Percentiles rank a stretch among this genome's conserved stretches.
phyloP scores from a whole-genome alignment of 2,888 invertebrate species.

The Clusia tigrina region DNA sequence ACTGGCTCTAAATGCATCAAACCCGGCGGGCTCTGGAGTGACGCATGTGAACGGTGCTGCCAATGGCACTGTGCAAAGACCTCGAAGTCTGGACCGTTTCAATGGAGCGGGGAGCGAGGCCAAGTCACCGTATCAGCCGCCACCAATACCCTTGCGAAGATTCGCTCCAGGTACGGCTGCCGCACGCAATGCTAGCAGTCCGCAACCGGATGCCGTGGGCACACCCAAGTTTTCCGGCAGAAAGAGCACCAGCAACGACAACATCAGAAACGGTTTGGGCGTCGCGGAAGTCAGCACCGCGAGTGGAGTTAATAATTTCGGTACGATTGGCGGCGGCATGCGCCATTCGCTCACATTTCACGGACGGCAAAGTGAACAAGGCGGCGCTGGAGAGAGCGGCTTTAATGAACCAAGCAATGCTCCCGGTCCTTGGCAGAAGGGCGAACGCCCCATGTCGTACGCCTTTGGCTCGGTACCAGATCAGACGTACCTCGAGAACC shows the following conservation, averaged over 20 bases:
- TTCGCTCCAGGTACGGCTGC: slow-evolving; percentile 39
- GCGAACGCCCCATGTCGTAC: slow-evolving; percentile 60
- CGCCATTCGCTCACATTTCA: slow-evolving; percentile 63
- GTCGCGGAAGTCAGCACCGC: background rate
- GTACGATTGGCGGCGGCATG: slow-evolving; percentile 43
- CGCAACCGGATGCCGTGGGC: slow-evolving; percentile 31
- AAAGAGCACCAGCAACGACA: slow-evolving; percentile 58
- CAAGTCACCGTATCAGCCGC: slow-evolving; percentile 49
- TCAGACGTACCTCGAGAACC: slow-evolving; percentile 63
- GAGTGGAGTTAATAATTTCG: background rate
- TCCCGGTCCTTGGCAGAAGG: slow-evolving; percentile 38
- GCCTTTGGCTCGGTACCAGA: slow-evolving; percentile 60
- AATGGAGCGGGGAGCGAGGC: slow-evolving; percentile 44
- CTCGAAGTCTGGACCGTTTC: slow-evolving; percentile 62
- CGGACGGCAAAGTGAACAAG: slow-evolving; percentile 44
- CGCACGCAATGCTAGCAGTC: slow-evolving; percentile 40
- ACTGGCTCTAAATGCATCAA: slow-evolving; percentile 21
- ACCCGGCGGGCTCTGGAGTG: slow-evolving; percentile 29
- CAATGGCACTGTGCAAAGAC: slow-evolving; percentile 48
- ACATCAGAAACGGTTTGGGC: slow-evolving; percentile 43
- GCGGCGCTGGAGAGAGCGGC: slow-evolving; percentile 39
- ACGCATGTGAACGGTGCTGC: slow-evolving; percentile 32
- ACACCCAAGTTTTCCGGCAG: slow-evolving; percentile 41
- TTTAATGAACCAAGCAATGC: slow-evolving; percentile 25
- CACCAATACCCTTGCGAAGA: slow-evolving; percentile 60